Percentiles rank a stretch among this genome's conserved stretches.
These are phyloP conservation scores for Drosophila prolongata DNA, from an alignment of 2,888 invertebrate species.

Conservation along the genomic window DNA sequence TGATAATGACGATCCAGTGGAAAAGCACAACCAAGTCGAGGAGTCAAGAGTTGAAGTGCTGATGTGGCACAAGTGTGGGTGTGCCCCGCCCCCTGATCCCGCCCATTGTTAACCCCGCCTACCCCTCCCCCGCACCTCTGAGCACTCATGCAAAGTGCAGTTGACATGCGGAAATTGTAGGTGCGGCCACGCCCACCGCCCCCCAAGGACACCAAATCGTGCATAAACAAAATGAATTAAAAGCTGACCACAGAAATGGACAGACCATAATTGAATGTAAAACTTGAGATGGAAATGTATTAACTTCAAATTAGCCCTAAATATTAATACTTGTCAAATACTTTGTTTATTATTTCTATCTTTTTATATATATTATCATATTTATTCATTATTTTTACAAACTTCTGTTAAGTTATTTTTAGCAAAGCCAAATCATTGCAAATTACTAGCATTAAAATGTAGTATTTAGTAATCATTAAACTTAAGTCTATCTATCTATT, in stretches of 20 bases:
- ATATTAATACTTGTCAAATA: too few relatives aligned
- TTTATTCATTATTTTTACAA: background rate
- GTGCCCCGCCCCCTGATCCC: conserved; percentile 25
- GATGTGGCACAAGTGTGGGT: conserved; percentile 36
- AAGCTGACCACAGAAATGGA: conserved; percentile 4
- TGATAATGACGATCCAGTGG: conserved; percentile 33
- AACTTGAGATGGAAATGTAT: background rate
- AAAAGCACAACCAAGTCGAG: conserved; percentile 50
- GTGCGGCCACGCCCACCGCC: conserved; percentile 48
- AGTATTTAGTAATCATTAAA: too few relatives aligned
- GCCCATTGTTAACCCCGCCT: conserved; percentile 2
- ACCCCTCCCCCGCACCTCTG: background rate
- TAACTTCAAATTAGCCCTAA: too few relatives aligned
- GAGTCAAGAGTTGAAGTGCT: conserved; percentile 44
- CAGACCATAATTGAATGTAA: background rate
- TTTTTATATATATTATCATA: too few relatives aligned
- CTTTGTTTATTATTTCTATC: too few relatives aligned
- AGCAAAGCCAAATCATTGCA: too few relatives aligned
- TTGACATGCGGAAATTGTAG: conserved; percentile 80
- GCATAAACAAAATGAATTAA: conserved; percentile 42
- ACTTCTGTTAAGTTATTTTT: background rate
- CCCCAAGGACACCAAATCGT: conserved; percentile 53
- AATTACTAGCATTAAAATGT: too few relatives aligned
- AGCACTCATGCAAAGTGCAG: conserved; percentile 80
- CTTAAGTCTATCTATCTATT: too few relatives aligned